These are phyloP conservation scores for Alaudala cheleensis DNA, from an alignment of 2,113 vertebrate species.

Conservation along the genomic window DNA sequence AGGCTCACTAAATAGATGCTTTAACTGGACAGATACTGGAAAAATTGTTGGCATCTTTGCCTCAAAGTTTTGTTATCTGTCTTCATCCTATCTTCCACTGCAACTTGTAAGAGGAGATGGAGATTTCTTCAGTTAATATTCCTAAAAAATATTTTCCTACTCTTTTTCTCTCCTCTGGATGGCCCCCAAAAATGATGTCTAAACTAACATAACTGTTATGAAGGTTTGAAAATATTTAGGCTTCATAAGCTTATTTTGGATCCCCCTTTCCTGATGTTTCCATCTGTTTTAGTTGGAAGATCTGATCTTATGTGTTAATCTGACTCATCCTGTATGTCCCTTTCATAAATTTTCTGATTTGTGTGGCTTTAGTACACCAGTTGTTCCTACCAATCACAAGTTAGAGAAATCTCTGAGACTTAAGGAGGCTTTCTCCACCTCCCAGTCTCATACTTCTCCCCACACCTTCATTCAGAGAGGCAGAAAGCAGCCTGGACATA, in stretches of 20 bases:
- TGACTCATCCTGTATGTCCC: background rate
- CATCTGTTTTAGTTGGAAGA: background rate
- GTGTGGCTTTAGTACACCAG: background rate
- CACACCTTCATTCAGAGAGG: background rate
- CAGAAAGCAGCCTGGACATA: background rate
- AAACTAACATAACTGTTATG: background rate
- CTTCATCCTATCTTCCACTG: background rate
- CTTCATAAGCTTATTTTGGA: background rate
- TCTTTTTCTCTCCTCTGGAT: background rate
- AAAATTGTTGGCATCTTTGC: background rate
- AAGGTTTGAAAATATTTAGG: background rate
- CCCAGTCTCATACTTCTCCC: background rate
- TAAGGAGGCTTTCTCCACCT: background rate
- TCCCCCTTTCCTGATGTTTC: background rate
- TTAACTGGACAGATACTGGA: background rate
- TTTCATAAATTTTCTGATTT: background rate
- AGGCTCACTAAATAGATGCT: background rate
- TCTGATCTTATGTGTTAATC: background rate
- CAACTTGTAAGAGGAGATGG: background rate
- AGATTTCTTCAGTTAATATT: background rate
- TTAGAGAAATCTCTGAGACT: background rate
- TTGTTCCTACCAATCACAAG: background rate
- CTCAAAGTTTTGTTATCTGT: background rate
- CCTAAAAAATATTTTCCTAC: background rate
- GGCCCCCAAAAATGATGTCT: background rate